Percentiles rank a stretch among this genome's conserved stretches.
These are phyloP conservation scores for Ridgeia piscesae DNA, from an alignment of 1,140 invertebrate species.

Conservation along the genomic window DNA sequence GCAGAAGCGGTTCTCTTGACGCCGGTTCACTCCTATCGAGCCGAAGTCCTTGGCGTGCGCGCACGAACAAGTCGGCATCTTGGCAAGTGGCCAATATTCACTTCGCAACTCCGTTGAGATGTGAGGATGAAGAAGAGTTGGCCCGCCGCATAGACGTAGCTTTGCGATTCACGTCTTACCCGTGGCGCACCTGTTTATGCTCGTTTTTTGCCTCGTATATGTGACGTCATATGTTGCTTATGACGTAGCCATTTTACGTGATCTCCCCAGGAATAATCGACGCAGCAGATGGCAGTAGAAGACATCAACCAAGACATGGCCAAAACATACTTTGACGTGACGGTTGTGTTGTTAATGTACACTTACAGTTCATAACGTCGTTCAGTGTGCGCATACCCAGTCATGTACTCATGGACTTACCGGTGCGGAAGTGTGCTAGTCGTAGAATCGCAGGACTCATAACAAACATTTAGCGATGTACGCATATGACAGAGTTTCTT, in stretches of 20 bases:
- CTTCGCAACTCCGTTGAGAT: background rate
- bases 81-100: background rate
- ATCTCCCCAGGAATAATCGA: background rate
- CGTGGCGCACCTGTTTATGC: background rate
- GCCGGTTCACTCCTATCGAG: background rate
- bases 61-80: background rate
- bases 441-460: too few relatives aligned
- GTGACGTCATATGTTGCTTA: background rate
- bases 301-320: too few relatives aligned
- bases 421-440: too few relatives aligned
- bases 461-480: too few relatives aligned
- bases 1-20: background rate
- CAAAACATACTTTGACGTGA: too few relatives aligned
- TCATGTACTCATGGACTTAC: too few relatives aligned
- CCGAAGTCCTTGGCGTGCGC: background rate
- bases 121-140: background rate
- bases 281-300: too few relatives aligned
- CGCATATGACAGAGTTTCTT: too few relatives aligned
- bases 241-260: background rate
- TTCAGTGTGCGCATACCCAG: too few relatives aligned
- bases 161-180: background rate
- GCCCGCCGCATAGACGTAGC: background rate
- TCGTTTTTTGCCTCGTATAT: background rate
- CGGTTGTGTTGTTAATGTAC: too few relatives aligned
- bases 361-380: too few relatives aligned